These are phyloP conservation scores for Scaeva pyrastri DNA, from an alignment of 2,888 invertebrate species.

Conservation along the genomic window DNA sequence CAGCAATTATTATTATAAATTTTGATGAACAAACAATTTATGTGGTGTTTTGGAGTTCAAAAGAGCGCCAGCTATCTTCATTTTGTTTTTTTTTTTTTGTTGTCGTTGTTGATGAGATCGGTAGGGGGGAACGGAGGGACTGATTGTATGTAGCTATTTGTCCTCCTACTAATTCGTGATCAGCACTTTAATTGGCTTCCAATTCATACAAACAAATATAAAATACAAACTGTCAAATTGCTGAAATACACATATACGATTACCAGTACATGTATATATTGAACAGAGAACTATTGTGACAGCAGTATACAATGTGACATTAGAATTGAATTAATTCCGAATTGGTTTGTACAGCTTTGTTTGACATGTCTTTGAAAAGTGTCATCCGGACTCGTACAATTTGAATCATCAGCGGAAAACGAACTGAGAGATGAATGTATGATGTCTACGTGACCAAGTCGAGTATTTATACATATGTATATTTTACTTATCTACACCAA, in stretches of 20 bases:
- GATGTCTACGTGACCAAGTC: not conserved
- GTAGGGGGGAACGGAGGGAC: no score
- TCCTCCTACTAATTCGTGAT: constrained; percentile 40
- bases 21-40: no score
- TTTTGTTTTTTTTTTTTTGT: not conserved
- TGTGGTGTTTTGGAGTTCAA: constrained; percentile 14
- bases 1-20: not conserved
- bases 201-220: constrained; percentile 39
- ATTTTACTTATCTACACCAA: no score
- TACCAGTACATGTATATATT: no score
- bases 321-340: constrained; percentile 7
- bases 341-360: constrained; percentile 16
- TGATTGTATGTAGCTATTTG: not conserved
- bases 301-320: not conserved
- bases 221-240: constrained; percentile 28
- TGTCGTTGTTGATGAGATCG: not conserved
- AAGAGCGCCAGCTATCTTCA: constrained; percentile 23
- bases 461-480: not conserved
- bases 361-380: constrained; percentile 12
- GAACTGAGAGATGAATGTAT: not conserved
- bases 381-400: constrained; percentile 25
- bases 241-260: no score
- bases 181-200: constrained; percentile 39
- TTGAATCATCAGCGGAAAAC: constrained; percentile 2
- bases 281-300: not conserved